These are phyloP conservation scores for Ochropleura leucogaster DNA, from an alignment of 2,888 invertebrate genomes.

Conservation along the genomic window DNA sequence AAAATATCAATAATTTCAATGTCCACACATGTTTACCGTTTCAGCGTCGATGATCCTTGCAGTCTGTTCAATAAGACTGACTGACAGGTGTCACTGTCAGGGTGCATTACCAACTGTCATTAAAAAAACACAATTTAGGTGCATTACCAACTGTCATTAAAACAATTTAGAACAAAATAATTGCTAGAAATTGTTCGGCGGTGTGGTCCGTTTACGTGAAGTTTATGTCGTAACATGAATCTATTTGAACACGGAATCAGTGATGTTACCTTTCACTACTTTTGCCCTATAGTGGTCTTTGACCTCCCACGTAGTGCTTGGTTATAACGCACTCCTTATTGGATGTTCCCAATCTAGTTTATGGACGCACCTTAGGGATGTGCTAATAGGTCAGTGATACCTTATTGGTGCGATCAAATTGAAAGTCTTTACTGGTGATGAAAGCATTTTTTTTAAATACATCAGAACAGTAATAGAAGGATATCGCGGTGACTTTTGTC, in stretches of 20 bases:
- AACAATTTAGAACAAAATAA: conserved; percentile 12
- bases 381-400: conserved; percentile 12
- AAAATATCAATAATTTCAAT: too few relatives aligned
- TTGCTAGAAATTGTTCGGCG: conserved; percentile 15
- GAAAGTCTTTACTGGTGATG: background rate
- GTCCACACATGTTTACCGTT: too few relatives aligned
- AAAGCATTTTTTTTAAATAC: too few relatives aligned
- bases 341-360: conserved; percentile 33
- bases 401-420: background rate
- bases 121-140: too few relatives aligned
- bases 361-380: conserved; percentile 30
- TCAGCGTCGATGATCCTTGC: too few relatives aligned
- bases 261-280: conserved; percentile 64
- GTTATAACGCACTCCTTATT: conserved; percentile 40
- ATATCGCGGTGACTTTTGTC: too few relatives aligned
- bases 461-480: too few relatives aligned
- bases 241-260: conserved; percentile 57
- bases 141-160: background rate
- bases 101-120: background rate
- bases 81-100: conserved; percentile 16
- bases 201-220: conserved; percentile 33
- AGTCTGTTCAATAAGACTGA: too few relatives aligned
- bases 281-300: conserved; percentile 59
- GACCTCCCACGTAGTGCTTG: conserved; percentile 33
- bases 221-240: conserved; percentile 56